Evolutionary conservation across 35 echinoderm and acorn worm genomes (phyloP).

Genomic region (Diadema setosum): DNA sequence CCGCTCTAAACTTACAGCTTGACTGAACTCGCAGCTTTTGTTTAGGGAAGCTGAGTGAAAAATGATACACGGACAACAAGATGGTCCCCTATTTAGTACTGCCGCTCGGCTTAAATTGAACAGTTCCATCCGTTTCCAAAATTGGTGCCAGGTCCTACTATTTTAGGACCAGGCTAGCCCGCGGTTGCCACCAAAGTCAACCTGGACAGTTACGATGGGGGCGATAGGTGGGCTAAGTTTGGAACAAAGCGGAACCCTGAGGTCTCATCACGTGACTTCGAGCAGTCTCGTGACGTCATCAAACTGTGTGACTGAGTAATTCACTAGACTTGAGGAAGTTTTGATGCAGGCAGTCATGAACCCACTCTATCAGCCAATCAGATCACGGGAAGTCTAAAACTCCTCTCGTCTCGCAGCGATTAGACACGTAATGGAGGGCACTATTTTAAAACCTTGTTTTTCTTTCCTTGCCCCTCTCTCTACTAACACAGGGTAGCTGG

Average conservation of each 20-base stretch:
- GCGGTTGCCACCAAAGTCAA: neutral
- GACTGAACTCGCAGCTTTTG: neutral
- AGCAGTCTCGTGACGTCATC: slow-evolving; percentile 8
- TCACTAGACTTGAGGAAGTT: neutral
- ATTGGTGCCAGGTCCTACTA: neutral
- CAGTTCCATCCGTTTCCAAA: neutral
- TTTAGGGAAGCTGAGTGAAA: neutral
- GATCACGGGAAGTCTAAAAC: neutral
- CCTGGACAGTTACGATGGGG: neutral
- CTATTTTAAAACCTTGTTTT: slow-evolving; percentile 32
- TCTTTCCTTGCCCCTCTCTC: neutral
- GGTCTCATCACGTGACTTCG: neutral
- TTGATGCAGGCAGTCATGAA: slow-evolving; percentile 3
- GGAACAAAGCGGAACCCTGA: neutral
- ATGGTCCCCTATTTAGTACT: neutral
- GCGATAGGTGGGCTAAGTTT: neutral
- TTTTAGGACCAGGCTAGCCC: neutral
- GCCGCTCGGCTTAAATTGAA: neutral
- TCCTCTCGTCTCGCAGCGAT: neutral
- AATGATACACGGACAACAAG: neutral
- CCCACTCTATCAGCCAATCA: slow-evolving; percentile 15
- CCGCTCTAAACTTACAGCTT: no score
- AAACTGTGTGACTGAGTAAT: slow-evolving; percentile 10
- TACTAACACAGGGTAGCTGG: neutral
- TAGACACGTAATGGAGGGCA: neutral